These are phyloP conservation scores for Proisotoma minuta DNA, from an alignment of 2,888 invertebrate species.

Conservation along the genomic window DNA sequence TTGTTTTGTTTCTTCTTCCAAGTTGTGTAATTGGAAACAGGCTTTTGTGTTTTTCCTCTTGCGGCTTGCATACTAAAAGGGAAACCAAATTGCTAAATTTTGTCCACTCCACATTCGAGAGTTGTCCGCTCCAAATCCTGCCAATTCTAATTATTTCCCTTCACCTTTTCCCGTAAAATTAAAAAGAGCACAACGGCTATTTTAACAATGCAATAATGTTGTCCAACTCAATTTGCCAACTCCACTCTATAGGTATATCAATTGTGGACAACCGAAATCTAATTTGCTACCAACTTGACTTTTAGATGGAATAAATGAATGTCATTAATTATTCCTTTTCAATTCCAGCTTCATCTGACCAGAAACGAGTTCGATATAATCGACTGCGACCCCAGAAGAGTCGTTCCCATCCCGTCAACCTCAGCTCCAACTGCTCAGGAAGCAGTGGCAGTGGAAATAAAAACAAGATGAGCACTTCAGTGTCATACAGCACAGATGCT, in stretches of 20 bases:
- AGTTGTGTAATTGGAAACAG: too few relatives aligned
- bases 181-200: too few relatives aligned
- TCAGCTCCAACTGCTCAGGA: conserved; percentile 15
- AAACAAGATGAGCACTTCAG: conserved; percentile 1
- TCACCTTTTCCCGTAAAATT: too few relatives aligned
- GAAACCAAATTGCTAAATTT: too few relatives aligned
- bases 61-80: too few relatives aligned
- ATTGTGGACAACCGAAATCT: too few relatives aligned
- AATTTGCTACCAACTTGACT: neutral
- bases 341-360: conserved; percentile 9
- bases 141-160: too few relatives aligned
- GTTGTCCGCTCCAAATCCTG: too few relatives aligned
- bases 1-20: too few relatives aligned
- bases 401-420: conserved; percentile 20
- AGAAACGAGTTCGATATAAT: conserved; percentile 44
- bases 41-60: too few relatives aligned
- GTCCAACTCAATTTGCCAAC: neutral
- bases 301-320: neutral
- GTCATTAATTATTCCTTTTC: neutral
- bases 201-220: neutral
- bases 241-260: neutral
- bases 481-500: neutral
- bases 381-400: conserved; percentile 41
- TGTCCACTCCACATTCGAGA: too few relatives aligned
- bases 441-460: neutral